These are phyloP conservation scores for Trichomycterus rosablanca DNA, from an alignment of 2,113 vertebrate species.

Conservation along the genomic window DNA sequence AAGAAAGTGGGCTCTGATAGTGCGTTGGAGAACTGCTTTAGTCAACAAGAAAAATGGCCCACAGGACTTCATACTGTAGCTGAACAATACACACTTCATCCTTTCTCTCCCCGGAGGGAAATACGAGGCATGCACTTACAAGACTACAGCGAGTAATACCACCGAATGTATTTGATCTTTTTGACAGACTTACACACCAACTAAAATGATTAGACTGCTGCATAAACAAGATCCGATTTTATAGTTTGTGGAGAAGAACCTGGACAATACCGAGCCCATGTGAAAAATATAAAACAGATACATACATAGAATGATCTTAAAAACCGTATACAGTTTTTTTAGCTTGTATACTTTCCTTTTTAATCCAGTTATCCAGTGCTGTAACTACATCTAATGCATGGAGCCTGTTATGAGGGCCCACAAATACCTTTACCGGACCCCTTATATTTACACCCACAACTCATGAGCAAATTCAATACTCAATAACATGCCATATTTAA, in stretches of 20 bases:
- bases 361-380: too few relatives aligned
- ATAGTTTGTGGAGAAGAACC: background rate
- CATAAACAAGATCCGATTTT: slow-evolving; percentile 4
- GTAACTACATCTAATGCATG: too few relatives aligned
- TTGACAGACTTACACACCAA: slow-evolving; percentile 17
- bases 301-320: too few relatives aligned
- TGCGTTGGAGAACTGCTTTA: slow-evolving; percentile 14
- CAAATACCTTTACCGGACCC: too few relatives aligned
- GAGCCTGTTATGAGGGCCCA: too few relatives aligned
- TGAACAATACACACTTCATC: slow-evolving; percentile 66
- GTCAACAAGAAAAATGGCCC: slow-evolving; percentile 48
- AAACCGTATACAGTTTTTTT: too few relatives aligned
- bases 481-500: too few relatives aligned
- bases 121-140: slow-evolving; percentile 53
- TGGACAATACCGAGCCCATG: background rate
- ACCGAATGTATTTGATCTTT: slow-evolving; percentile 16
- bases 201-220: slow-evolving; percentile 16
- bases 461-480: too few relatives aligned
- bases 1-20: slow-evolving; percentile 1
- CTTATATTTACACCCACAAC: too few relatives aligned
- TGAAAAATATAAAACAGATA: background rate
- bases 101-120: slow-evolving; percentile 58
- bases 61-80: slow-evolving; percentile 49
- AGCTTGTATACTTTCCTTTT: too few relatives aligned
- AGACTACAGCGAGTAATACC: slow-evolving; percentile 37